Evolutionary conservation across 2,888 invertebrate genomes (phyloP).

Genomic region (Hedychridium roseum): DNA sequence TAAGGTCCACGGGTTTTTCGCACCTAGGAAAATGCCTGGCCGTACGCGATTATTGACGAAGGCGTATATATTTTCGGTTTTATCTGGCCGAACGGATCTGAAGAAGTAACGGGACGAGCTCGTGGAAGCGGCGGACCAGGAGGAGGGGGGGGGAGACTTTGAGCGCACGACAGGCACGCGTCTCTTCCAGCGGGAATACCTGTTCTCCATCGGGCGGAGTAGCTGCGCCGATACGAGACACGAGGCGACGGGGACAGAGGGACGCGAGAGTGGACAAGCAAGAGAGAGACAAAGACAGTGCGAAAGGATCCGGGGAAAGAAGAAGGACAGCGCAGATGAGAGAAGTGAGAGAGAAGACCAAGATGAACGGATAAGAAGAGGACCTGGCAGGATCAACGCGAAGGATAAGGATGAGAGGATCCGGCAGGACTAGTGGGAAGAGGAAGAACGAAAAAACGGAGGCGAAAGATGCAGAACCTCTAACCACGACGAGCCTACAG

Average conservation of each 20-base stretch:
- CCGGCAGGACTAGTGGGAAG: constrained; percentile 18
- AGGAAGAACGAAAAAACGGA: too few species aligned
- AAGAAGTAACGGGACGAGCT: too few species aligned
- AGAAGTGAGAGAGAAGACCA: not conserved
- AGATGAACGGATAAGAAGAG: too few species aligned
- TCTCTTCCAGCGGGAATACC: constrained; percentile 37
- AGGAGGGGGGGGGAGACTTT: constrained; percentile 31
- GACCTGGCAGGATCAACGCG: constrained; percentile 17
- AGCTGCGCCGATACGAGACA: constrained; percentile 30
- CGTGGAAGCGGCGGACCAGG: constrained; percentile 10
- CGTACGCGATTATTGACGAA: too few species aligned
- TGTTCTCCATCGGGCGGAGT: constrained; percentile 26
- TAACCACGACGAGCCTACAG: constrained; percentile 46
- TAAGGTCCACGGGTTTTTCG: too few species aligned
- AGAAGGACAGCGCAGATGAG: constrained; percentile 2
- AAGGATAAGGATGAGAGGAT: constrained; percentile 27
- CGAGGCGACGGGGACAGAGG: constrained; percentile 18
- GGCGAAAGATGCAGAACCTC: constrained; percentile 43
- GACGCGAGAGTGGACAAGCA: constrained; percentile 2
- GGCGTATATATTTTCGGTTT: too few species aligned
- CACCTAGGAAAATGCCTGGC: too few species aligned
- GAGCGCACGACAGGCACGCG: constrained; percentile 52
- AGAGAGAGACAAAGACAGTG: constrained; percentile 15
- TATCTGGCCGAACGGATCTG: too few species aligned
- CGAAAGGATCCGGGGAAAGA: constrained; percentile 7